phyloP scores from a whole-genome alignment of 2,888 invertebrate species.

The Hydraecia micacea region DNA sequence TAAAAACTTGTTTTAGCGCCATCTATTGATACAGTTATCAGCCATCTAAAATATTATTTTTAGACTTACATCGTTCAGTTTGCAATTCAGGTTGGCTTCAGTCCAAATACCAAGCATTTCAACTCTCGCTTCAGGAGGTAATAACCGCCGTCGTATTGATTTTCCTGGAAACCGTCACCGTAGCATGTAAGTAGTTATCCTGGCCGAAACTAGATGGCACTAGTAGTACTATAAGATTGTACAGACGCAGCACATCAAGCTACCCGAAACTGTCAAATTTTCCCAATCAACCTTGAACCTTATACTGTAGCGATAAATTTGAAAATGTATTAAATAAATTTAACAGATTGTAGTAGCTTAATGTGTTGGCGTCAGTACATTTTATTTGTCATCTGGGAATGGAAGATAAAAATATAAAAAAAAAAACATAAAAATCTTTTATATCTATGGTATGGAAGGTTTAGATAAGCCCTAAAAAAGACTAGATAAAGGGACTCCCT shows the following conservation, averaged over 20 bases:
- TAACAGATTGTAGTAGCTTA: too few species aligned
- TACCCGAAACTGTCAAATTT: too few species aligned
- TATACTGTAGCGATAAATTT: too few species aligned
- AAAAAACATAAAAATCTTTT: too few species aligned
- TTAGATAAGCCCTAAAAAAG: not conserved
- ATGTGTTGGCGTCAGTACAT: too few species aligned
- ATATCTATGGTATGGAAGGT: not conserved
- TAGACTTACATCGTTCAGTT: conserved; percentile 86
- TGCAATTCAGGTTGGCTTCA: conserved; percentile 87
- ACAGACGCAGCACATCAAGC: too few species aligned
- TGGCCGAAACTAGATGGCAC: conserved; percentile 64
- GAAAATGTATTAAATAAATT: too few species aligned
- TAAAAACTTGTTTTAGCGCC: conserved; percentile 58
- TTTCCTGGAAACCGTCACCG: conserved; percentile 71
- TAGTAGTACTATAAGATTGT: conserved; percentile 12
- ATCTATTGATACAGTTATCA: conserved; percentile 71
- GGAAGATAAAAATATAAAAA: too few species aligned
- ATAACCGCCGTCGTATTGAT: conserved; percentile 71
- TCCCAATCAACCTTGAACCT: too few species aligned
- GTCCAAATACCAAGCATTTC: conserved; percentile 89
- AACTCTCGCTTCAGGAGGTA: conserved; percentile 81
- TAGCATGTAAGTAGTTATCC: not conserved
- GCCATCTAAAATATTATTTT: not conserved
- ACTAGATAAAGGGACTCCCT: not conserved
- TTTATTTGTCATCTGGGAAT: not conserved